Conservation (phyloP, 2,888 invertebrate species). For the Andrena haemorrhoa region DNA sequence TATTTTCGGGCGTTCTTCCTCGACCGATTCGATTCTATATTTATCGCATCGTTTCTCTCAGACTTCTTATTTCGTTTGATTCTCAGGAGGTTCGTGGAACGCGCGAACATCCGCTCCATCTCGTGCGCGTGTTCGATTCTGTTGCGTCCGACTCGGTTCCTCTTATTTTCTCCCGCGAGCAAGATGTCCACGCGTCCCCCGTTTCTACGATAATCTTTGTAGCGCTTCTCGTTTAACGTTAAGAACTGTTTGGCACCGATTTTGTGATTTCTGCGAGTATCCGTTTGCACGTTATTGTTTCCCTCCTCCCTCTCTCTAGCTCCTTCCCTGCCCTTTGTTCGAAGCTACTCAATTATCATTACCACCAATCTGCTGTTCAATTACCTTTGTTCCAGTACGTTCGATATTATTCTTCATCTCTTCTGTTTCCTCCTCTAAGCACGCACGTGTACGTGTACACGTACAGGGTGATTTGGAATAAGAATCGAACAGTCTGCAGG, state of each 20-base stretch:
- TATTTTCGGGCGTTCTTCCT: not conserved
- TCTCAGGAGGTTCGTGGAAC: constrained; percentile 39
- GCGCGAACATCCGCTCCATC: not conserved
- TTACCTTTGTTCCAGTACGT: constrained; percentile 8
- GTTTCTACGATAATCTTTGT: constrained; percentile 41
- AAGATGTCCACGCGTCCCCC: constrained; percentile 18
- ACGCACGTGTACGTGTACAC: not conserved
- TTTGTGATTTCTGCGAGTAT: constrained; percentile 37
- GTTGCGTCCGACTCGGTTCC: not conserved
- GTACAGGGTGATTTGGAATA: not conserved
- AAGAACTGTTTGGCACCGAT: constrained; percentile 67
- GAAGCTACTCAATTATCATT: constrained; percentile 13
- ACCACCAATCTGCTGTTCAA: constrained; percentile 2
- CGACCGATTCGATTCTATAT: constrained; percentile 15
- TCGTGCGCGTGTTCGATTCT: not conserved
- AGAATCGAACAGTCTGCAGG: not conserved
- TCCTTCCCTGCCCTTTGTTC: not conserved
- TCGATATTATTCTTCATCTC: not conserved
- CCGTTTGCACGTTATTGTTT: not conserved
- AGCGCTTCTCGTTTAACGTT: constrained; percentile 36
- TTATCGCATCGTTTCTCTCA: constrained; percentile 3
- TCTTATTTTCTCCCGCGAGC: not conserved
- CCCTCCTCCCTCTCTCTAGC: constrained; percentile 8
- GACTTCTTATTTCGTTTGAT: constrained; percentile 37
- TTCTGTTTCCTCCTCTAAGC: not conserved